These are phyloP conservation scores for Synanthedon tipuliformis DNA, from an alignment of 2,888 invertebrate species.

Conservation along the genomic window DNA sequence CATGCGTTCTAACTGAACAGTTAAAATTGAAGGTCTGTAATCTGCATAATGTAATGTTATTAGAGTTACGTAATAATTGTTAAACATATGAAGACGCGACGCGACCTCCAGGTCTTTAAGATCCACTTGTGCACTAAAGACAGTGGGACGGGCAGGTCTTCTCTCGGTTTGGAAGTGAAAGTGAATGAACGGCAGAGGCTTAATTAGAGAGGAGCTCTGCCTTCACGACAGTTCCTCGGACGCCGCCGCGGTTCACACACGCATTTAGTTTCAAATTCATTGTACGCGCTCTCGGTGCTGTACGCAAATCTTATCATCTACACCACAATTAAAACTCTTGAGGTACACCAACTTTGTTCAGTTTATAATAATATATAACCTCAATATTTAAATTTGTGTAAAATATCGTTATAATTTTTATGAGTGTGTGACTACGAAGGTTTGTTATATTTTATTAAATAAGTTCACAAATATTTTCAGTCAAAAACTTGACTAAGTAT, in stretches of 20 bases:
- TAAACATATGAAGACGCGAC: constrained; percentile 46
- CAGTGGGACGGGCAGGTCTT: constrained; percentile 50
- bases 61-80: constrained; percentile 11
- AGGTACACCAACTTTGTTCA: not conserved
- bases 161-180: constrained; percentile 67
- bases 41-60: no score
- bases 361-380: not conserved
- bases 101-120: constrained; percentile 60
- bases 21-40: no score
- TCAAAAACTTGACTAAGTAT: no score
- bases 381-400: not conserved
- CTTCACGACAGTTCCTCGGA: constrained; percentile 60
- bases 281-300: constrained; percentile 15
- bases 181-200: constrained; percentile 67
- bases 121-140: constrained; percentile 22
- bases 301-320: constrained; percentile 10
- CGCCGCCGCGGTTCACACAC: constrained; percentile 48
- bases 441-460: no score
- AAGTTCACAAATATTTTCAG: no score
- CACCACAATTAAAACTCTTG: not conserved
- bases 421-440: no score
- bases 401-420: no score
- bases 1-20: no score
- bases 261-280: constrained; percentile 20
- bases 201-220: constrained; percentile 66